A percentile compares a stretch with the other conserved stretches of the same genome.
Evolutionary conservation across 2,888 invertebrate species (phyloP).

Genomic region (Dicroscelio sp.): DNA sequence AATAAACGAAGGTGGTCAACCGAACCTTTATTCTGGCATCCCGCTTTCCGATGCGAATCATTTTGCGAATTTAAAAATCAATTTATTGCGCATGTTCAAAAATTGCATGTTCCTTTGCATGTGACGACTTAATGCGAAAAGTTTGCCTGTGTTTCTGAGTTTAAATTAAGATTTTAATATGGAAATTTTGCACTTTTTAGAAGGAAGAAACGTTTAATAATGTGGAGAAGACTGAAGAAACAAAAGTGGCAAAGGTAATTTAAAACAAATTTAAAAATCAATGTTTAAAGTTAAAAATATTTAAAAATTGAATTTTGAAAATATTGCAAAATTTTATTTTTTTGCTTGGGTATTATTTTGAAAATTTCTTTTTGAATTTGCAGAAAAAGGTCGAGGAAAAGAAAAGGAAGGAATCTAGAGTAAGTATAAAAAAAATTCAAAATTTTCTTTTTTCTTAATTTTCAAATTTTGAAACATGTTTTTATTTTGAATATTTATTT

Average conservation of each 20-base stretch:
- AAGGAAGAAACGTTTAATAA: constrained; percentile 90
- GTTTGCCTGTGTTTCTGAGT: too few relatives aligned
- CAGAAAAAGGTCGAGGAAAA: too few relatives aligned
- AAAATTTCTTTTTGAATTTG: too few relatives aligned
- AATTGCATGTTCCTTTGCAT: constrained; percentile 21
- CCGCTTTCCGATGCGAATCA: constrained; percentile 27
- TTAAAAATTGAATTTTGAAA: too few relatives aligned
- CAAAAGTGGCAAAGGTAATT: constrained; percentile 89
- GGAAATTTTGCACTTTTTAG: constrained; percentile 82
- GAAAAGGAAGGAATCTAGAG: constrained; percentile 89
- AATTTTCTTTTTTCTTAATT: constrained; percentile 1
- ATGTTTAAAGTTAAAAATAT: too few relatives aligned
- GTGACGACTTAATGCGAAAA: background rate
- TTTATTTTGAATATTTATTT: constrained; percentile 15
- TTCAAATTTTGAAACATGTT: background rate
- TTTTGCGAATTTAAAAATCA: too few relatives aligned
- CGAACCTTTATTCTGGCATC: constrained; percentile 32
- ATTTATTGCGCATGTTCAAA: too few relatives aligned
- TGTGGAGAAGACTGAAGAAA: constrained; percentile 88
- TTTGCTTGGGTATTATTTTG: too few relatives aligned
- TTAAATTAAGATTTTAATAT: too few relatives aligned
- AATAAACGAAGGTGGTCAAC: constrained; percentile 82
- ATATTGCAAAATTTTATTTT: too few relatives aligned
- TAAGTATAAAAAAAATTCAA: constrained; percentile 53
- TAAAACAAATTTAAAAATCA: too few relatives aligned